These are phyloP conservation scores for Pseudomyrmex flavicornis DNA, from an alignment of 1,140 invertebrate genomes.

Conservation along the genomic window DNA sequence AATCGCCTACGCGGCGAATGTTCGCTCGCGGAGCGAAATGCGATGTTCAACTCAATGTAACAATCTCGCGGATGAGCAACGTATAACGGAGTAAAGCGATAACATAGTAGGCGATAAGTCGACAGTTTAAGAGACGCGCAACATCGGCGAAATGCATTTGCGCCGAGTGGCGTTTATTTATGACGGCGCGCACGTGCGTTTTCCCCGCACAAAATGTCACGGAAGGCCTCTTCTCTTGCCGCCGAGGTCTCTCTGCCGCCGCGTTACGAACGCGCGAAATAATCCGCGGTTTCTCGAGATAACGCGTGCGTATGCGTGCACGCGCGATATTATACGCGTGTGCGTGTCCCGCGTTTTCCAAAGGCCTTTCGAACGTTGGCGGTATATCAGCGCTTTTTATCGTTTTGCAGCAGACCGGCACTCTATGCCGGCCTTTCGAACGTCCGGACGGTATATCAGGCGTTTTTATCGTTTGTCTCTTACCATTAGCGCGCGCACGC, in stretches of 20 bases:
- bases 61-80: constrained; percentile 25
- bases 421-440: constrained; percentile 53
- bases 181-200: constrained; percentile 34
- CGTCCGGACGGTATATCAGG: constrained; percentile 55
- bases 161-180: constrained; percentile 47
- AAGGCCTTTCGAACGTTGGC: constrained; percentile 61
- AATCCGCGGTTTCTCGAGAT: constrained; percentile 50
- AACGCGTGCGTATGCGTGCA: constrained; percentile 17
- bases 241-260: background rate
- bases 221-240: background rate
- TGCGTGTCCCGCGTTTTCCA: constrained; percentile 23
- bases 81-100: constrained; percentile 11
- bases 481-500: constrained; percentile 57
- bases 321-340: background rate
- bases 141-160: constrained; percentile 26
- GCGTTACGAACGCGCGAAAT: constrained; percentile 40
- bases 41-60: constrained; percentile 10
- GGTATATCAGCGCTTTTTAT: constrained; percentile 63
- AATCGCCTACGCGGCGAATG: constrained; percentile 23
- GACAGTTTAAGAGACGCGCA: constrained; percentile 30
- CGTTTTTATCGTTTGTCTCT: constrained; percentile 54
- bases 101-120: constrained; percentile 49
- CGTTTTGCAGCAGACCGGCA: constrained; percentile 35
- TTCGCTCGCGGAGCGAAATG: constrained; percentile 15
- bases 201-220: constrained; percentile 45